Evolutionary conservation across 2,113 vertebrate species (phyloP).

Genomic region (Platichthys stellatus): DNA sequence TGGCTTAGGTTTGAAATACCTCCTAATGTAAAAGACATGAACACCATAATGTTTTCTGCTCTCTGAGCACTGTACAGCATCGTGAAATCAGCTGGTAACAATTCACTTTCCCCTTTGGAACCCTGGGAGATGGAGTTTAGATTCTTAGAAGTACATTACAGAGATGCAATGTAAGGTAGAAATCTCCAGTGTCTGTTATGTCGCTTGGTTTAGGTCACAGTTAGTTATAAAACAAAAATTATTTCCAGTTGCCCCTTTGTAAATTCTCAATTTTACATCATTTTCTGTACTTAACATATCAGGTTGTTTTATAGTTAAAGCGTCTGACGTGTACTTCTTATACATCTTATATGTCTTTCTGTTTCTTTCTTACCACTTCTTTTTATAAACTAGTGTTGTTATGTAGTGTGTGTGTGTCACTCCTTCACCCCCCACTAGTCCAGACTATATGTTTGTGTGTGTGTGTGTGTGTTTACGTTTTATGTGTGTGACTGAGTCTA

Average conservation of each 20-base stretch:
- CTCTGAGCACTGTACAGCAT: slow-evolving; percentile 57
- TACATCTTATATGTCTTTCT: slow-evolving; percentile 22
- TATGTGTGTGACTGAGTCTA: slow-evolving; percentile 16
- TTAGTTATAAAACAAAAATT: slow-evolving; percentile 55
- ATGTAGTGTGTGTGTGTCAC: background rate
- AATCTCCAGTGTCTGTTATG: slow-evolving; percentile 53
- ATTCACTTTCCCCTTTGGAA: slow-evolving; percentile 20
- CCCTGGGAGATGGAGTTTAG: slow-evolving; percentile 43
- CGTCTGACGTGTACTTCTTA: background rate
- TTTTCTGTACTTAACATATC: slow-evolving; percentile 29
- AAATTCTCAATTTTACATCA: slow-evolving; percentile 45
- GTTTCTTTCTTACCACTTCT: too few species aligned
- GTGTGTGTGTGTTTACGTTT: slow-evolving; percentile 21
- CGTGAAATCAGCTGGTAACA: slow-evolving; percentile 33
- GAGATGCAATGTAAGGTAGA: slow-evolving; percentile 43
- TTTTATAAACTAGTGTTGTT: background rate
- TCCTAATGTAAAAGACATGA: slow-evolving; percentile 50
- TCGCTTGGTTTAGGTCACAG: slow-evolving; percentile 28
- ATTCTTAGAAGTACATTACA: slow-evolving; percentile 41
- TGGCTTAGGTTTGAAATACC: slow-evolving; percentile 71
- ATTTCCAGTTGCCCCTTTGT: slow-evolving; percentile 41
- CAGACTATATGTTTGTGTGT: slow-evolving; percentile 31
- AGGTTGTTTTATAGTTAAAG: slow-evolving; percentile 31
- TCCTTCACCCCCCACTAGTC: background rate
- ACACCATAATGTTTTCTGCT: slow-evolving; percentile 39